phyloP scores from a whole-genome alignment of 2,797 vertebrate species.

The Eleutherodactylus coqui region DNA sequence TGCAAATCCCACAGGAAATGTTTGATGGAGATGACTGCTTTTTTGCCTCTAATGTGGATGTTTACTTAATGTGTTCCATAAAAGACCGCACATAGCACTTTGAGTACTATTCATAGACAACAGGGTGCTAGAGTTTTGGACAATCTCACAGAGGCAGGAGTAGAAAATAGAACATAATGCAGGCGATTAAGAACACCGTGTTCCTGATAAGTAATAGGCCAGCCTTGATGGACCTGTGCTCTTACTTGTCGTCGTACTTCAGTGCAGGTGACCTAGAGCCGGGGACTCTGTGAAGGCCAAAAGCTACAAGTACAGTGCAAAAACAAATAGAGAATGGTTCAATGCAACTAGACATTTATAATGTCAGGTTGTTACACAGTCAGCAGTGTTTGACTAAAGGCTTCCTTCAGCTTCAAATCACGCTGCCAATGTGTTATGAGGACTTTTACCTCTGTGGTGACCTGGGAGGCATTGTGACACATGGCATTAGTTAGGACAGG shows the following conservation, averaged over 20 bases:
- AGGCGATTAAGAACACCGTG: background rate
- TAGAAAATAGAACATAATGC: background rate
- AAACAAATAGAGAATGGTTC: background rate
- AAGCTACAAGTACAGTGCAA: background rate
- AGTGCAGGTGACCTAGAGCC: background rate
- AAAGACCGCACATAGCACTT: background rate
- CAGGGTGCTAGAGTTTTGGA: background rate
- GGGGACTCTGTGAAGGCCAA: background rate
- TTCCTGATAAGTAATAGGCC: background rate
- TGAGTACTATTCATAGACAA: background rate
- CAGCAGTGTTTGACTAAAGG: background rate
- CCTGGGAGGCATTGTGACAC: background rate
- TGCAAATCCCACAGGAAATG: too few relatives aligned
- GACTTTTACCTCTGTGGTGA: background rate
- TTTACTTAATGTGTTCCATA: too few relatives aligned
- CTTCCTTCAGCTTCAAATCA: background rate
- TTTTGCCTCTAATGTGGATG: too few relatives aligned
- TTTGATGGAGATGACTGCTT: too few relatives aligned
- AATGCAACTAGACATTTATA: background rate
- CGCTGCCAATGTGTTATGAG: background rate
- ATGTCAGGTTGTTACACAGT: background rate
- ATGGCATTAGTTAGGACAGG: background rate
- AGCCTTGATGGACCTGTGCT: background rate
- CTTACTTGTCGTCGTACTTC: constrained; percentile 15
- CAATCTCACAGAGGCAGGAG: background rate